These are phyloP conservation scores for Nebria ingens DNA, from an alignment of 1,140 invertebrate species.

Conservation along the genomic window DNA sequence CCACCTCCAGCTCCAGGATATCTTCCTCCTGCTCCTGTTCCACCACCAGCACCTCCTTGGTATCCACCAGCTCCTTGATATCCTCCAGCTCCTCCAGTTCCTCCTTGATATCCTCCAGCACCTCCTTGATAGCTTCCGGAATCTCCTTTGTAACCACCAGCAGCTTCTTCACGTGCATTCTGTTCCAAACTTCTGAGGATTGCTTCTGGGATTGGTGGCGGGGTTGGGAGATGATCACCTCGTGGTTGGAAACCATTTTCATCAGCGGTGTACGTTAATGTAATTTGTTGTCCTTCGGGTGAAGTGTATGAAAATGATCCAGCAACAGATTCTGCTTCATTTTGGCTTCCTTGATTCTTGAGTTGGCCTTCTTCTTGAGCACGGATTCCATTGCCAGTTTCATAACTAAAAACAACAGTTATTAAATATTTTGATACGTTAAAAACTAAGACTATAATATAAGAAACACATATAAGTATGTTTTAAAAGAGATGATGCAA, in stretches of 20 bases:
- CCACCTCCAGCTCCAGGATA: neutral
- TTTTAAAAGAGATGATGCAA: neutral
- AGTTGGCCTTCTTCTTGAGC: conserved; percentile 18
- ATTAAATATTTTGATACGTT: too few relatives aligned
- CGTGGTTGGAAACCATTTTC: conserved; percentile 50
- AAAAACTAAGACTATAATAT: too few relatives aligned
- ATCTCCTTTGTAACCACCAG: conserved; percentile 8
- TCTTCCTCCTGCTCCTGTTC: neutral
- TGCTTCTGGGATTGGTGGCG: conserved; percentile 57
- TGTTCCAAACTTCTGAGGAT: conserved; percentile 31
- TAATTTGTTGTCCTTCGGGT: conserved; percentile 33
- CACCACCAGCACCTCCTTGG: neutral
- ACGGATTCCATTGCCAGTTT: conserved; percentile 32
- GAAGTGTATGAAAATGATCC: conserved; percentile 36
- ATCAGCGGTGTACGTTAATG: conserved; percentile 33
- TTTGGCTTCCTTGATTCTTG: conserved; percentile 19
- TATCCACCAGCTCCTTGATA: neutral
- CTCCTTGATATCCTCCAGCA: neutral
- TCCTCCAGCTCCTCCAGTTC: neutral
- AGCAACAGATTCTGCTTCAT: conserved; percentile 47
- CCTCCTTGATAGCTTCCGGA: neutral
- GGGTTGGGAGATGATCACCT: conserved; percentile 64
- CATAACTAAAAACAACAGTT: conserved; percentile 31
- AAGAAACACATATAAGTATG: neutral
- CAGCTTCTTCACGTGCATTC: conserved; percentile 32